phyloP scores from a whole-genome alignment of 2,113 vertebrate genomes.

The Eudyptes chrysolophus region DNA sequence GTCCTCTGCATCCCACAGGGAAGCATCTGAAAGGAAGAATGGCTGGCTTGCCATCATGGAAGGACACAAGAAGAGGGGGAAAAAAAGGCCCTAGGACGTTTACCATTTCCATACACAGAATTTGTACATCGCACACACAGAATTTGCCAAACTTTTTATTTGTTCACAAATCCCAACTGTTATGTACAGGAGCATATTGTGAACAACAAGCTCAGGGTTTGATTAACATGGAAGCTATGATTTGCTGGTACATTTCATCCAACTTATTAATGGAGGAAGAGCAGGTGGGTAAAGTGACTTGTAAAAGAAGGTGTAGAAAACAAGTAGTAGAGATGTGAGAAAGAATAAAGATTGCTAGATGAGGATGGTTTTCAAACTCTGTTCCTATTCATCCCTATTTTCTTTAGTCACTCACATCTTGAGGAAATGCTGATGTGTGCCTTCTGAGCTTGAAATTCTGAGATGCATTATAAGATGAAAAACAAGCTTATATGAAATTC shows the following conservation, averaged over 20 bases:
- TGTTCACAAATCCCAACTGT: background rate
- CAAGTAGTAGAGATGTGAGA: background rate
- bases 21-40: background rate
- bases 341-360: background rate
- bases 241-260: background rate
- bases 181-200: background rate
- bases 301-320: background rate
- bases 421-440: background rate
- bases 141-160: background rate
- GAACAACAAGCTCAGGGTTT: background rate
- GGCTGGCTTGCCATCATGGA: background rate
- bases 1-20: background rate
- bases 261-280: background rate
- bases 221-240: background rate
- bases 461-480: background rate
- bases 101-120: background rate
- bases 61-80: accelerated
- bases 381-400: background rate
- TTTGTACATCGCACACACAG: background rate
- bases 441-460: background rate
- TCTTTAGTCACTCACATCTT: background rate
- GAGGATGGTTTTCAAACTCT: background rate
- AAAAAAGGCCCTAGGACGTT: accelerated
- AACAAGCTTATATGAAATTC: background rate
- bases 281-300: background rate